A percentile compares a stretch with the other conserved stretches of the same genome.
Conservation (phyloP, 2,797 vertebrate genomes). For the Echiichthys vipera region DNA sequence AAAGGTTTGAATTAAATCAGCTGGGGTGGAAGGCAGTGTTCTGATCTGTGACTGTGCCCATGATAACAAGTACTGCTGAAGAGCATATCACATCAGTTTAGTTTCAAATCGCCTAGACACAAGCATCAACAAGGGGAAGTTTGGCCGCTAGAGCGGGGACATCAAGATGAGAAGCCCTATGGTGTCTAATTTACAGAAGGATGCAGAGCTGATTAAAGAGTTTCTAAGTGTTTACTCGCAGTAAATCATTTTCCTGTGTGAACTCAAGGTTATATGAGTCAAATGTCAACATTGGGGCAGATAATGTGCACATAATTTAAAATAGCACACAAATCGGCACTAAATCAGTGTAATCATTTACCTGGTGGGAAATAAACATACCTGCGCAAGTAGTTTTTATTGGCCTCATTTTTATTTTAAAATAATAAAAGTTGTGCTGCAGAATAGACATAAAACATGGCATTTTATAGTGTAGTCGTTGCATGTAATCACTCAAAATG, state of each 20-base stretch:
- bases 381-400: slow-evolving; percentile 19
- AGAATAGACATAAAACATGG: slow-evolving; percentile 19
- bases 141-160: slow-evolving; percentile 14
- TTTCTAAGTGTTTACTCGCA: slow-evolving; percentile 56
- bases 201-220: slow-evolving; percentile 31
- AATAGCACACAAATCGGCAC: slow-evolving; percentile 53
- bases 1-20: slow-evolving; percentile 24
- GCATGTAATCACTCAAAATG: not conserved
- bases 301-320: slow-evolving; percentile 54
- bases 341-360: slow-evolving; percentile 68
- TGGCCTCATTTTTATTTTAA: slow-evolving; percentile 28
- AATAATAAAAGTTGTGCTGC: not conserved
- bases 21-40: not conserved
- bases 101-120: slow-evolving; percentile 18
- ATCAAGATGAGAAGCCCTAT: slow-evolving; percentile 46
- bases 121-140: not conserved
- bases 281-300: slow-evolving; percentile 64
- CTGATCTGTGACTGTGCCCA: not conserved
- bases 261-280: slow-evolving; percentile 65
- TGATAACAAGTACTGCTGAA: not conserved
- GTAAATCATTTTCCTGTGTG: slow-evolving; percentile 71
- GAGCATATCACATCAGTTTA: slow-evolving; percentile 25
- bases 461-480: not conserved
- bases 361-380: slow-evolving; percentile 56
- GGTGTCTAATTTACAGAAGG: slow-evolving; percentile 39